Conservation (phyloP, 2,888 invertebrate genomes). For the Agonopterix heracliana region DNA sequence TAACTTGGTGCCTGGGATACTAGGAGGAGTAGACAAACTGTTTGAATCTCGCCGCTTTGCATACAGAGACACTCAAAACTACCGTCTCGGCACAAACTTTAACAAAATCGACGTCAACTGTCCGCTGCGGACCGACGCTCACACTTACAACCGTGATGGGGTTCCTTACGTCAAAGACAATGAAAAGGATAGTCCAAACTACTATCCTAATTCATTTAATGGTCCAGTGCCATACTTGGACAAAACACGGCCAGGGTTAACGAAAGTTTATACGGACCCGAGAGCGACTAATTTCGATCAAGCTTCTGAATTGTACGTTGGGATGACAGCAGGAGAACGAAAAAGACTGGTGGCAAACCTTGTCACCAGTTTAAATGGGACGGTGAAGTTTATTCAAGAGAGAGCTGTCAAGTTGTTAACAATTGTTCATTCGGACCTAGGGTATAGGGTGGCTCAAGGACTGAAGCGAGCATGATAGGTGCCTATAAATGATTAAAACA, state of each 20-base stretch:
- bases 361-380: conserved; percentile 81
- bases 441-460: conserved; percentile 77
- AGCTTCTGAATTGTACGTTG: conserved; percentile 85
- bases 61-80: conserved; percentile 89
- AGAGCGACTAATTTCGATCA: conserved; percentile 91
- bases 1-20: conserved; percentile 92
- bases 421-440: conserved; percentile 83
- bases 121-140: conserved; percentile 79
- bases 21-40: conserved; percentile 93
- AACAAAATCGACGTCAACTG: conserved; percentile 95
- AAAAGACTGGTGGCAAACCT: conserved; percentile 87
- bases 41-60: conserved; percentile 88
- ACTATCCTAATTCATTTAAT: conserved; percentile 94
- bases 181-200: conserved; percentile 92
- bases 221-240: conserved; percentile 84
- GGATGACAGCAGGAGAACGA: conserved; percentile 82
- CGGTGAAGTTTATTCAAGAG: conserved; percentile 86
- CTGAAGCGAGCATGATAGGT: conserved; percentile 25
- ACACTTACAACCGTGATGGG: conserved; percentile 92
- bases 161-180: conserved; percentile 84
- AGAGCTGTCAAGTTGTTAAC: conserved; percentile 85
- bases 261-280: conserved; percentile 80
- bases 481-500: too few species aligned
- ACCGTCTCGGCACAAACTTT: conserved; percentile 92
- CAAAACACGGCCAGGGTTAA: conserved; percentile 67